Evolutionary conservation across 2,888 invertebrate species (phyloP).

Genomic region (Toxonevra muliebris): DNA sequence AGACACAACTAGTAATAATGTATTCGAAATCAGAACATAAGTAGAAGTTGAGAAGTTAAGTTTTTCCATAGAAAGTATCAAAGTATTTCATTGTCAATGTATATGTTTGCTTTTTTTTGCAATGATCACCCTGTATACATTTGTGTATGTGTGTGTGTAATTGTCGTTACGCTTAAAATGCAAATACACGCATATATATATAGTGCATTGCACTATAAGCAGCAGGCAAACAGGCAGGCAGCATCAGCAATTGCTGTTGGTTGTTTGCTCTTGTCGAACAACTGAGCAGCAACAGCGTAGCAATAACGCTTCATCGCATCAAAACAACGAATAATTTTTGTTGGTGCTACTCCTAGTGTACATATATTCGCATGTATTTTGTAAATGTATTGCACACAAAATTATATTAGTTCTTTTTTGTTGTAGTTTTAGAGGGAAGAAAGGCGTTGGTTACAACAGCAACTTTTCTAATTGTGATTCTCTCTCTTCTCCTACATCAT

Average conservation of each 20-base stretch:
- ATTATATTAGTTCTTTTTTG: no score
- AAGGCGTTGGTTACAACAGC: background rate
- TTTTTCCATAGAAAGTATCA: no score
- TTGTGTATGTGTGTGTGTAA: no score
- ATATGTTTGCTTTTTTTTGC: no score
- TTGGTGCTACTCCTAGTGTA: no score
- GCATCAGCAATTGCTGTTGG: background rate
- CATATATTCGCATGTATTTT: background rate
- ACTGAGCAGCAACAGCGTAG: background rate
- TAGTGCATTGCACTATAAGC: slow-evolving; percentile 5
- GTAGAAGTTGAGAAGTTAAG: no score
- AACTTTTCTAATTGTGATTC: background rate
- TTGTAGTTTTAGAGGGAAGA: no score
- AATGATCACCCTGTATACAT: no score
- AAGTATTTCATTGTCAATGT: no score
- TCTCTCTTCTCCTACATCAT: background rate
- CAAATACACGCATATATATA: background rate
- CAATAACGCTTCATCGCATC: background rate
- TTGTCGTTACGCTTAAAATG: background rate
- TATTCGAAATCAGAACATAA: no score
- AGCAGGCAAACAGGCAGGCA: background rate
- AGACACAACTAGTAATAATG: no score
- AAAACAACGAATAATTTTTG: slow-evolving; percentile 4
- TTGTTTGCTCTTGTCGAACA: no score
- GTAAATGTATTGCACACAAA: background rate